Base-by-base conservation (phyloP, 2,888 invertebrate genomes). In the Proisotoma minuta region DNA sequence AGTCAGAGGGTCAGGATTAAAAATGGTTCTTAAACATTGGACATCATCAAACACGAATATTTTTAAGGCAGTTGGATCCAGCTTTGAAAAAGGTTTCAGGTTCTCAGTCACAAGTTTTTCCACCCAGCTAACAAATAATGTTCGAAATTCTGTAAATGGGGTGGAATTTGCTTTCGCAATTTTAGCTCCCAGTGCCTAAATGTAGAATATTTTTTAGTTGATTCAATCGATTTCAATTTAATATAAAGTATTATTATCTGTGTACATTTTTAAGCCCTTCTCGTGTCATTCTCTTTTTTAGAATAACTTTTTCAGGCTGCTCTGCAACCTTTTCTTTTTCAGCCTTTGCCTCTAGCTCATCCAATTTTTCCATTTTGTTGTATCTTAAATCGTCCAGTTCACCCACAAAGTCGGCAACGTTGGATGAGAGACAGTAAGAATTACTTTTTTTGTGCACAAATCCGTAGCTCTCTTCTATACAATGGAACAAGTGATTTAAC, bases 261-360 rank as follows among this genome's bases (percentile, higher is more conserved):
- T 34, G 34, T 51, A 47, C 58, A 51, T 62, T 2, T 12, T 39
- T 8, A 26, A 57, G 48, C 15, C 53, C 62, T 12, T 18, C n/a
- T 34, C 47, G 27, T 15, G 2, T 34, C 27, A 54, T 60, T 18
- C n/a, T n/a, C 39, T 49, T 50, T 10, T 43, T 18, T 2, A 47
- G 26, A 54, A 24, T 49, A 29, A 39, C n/a, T 20, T 54, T 54
- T n/a, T n/a, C n/a, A n/a, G 28, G 15, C 10, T 49, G 12, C 8
- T 5, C 49, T 22, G 49, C 23, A 22, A 3, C 4, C 18, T 49
- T 49, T 18, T 15, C 24, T 39, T 48, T 29, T 39, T 51, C 34
- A n/a, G 57, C 49, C 12, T 28, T 39, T 22, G 22, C 34, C 47
- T 56, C 61, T 40, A 57, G 29, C 18, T 57, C 43, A 12, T 61